Conservation (phyloP, 2,113 vertebrate genomes). For the Galemys pyrenaicus region DNA sequence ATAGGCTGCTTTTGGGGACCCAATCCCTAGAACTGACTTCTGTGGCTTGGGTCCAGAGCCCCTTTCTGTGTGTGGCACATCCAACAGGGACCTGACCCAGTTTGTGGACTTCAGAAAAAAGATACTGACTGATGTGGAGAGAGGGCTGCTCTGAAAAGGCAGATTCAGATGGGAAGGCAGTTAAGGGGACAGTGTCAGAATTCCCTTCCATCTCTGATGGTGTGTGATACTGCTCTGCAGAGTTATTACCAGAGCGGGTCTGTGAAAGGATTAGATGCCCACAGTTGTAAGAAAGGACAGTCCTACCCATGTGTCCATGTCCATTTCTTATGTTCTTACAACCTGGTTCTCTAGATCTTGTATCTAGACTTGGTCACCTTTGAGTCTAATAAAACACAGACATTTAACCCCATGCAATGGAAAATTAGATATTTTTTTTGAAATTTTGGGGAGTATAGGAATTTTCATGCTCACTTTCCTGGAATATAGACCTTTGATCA, state of each 20-base stretch:
- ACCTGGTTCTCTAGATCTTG: neutral
- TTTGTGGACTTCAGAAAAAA: neutral
- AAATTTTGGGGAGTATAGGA: neutral
- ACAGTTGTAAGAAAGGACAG: neutral
- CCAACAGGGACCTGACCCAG: neutral
- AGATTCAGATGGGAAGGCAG: neutral
- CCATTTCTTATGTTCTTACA: neutral
- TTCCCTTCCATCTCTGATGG: neutral
- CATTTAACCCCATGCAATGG: neutral
- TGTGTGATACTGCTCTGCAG: neutral
- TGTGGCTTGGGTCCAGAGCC: neutral
- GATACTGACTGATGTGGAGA: neutral
- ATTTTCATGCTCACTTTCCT: constrained; percentile 28
- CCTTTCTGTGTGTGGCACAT: neutral
- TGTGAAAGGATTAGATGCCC: neutral
- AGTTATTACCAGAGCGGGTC: neutral
- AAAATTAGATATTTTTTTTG: constrained; percentile 8
- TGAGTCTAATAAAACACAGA: neutral
- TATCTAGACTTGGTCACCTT: neutral
- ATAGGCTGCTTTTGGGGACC: neutral
- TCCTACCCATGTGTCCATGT: neutral
- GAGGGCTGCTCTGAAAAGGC: neutral
- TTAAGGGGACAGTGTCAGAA: neutral
- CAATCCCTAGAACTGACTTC: neutral
- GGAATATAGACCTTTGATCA: neutral